Base-by-base conservation (phyloP, 2,113 vertebrate genomes). In the Pan paniscus region DNA sequence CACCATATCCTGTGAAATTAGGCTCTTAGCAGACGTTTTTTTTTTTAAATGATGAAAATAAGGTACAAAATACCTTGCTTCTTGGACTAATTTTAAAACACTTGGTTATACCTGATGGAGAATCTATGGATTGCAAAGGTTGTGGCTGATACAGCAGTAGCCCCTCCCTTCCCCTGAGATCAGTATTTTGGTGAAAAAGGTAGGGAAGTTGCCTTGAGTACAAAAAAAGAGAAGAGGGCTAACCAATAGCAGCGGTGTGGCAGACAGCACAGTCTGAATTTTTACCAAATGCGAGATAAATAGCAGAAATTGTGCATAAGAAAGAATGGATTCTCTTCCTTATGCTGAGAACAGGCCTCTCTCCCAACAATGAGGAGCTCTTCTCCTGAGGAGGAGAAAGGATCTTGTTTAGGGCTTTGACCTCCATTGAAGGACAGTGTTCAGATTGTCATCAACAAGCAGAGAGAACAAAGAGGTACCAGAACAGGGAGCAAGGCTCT, bases 241-340 rank as follows among this genome's bases (percentile, higher is more conserved):
- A 96, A 93, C 22, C 75, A 96, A 80, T 4, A 87, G 87, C 72
- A 72, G 80, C 93, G 61, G 67, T 46, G 20, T 46, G 40, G 50
- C 73, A 81, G 13, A 78, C 27, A 22, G 30, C 85, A 96, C 72
- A 17, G 38, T n/a, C 73, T 1, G 17, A 59, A 93, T 83, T 90
- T 57, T 67, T 30, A 93, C 43, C 4, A 13, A 90, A 92, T 55
- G 48, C 48, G 14, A 95, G 81, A 91, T 59, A 93, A 70, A 97
- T 8, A 95, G 94, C 30, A 93, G 89, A 95, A 61, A 89, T 0
- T 40, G 76, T 86, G 11, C 52, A 50, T 50, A 96, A 86, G 93
- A 98, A 96, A 97, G 78, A 98, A 97, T 79, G 89, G 80, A 97
- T 73, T 97, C 5, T 97, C 72, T 76, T 82, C 68, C 97, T 79